Evolutionary conservation across 2,797 vertebrate genomes (phyloP).

Genomic region (Typhlichthys eigenmanni): DNA sequence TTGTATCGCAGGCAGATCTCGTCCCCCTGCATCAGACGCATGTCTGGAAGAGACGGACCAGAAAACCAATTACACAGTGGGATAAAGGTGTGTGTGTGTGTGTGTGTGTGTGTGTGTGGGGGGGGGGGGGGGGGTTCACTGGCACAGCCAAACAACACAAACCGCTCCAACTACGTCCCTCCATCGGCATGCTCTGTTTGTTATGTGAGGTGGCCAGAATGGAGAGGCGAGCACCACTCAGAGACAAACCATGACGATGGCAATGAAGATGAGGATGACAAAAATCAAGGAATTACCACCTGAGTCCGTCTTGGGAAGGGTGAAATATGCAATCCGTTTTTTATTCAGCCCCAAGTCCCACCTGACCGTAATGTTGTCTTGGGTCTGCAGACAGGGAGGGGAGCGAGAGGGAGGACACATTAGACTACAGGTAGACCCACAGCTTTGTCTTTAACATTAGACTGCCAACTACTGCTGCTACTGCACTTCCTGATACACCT

Average conservation of each 20-base stretch:
- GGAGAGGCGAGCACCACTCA: neutral
- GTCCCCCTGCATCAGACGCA: conserved; percentile 98
- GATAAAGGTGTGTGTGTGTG: neutral
- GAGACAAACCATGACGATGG: conserved; percentile 15
- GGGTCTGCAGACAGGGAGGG: conserved; percentile 79
- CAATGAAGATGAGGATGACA: conserved; percentile 35
- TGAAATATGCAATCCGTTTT: conserved; percentile 99
- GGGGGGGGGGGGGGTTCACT: too few relatives aligned
- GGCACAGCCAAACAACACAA: neutral
- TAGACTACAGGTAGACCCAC: neutral
- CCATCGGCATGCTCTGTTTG: neutral
- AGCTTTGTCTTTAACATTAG: too few relatives aligned
- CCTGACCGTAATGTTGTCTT: conserved; percentile 99
- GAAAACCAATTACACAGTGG: neutral
- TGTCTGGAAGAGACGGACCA: conserved; percentile 77
- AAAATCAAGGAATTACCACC: conserved; percentile 77
- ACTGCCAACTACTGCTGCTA: too few relatives aligned
- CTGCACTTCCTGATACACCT: too few relatives aligned
- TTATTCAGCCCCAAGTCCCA: conserved; percentile 99
- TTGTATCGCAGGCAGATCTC: conserved; percentile 98
- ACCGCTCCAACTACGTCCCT: neutral
- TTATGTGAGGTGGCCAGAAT: neutral
- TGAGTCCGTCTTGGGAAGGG: conserved; percentile 98
- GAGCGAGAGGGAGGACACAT: too few relatives aligned
- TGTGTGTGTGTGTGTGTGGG: too few relatives aligned